Base-by-base conservation (phyloP, 2,113 vertebrate genomes). In the Zapornia atra region DNA sequence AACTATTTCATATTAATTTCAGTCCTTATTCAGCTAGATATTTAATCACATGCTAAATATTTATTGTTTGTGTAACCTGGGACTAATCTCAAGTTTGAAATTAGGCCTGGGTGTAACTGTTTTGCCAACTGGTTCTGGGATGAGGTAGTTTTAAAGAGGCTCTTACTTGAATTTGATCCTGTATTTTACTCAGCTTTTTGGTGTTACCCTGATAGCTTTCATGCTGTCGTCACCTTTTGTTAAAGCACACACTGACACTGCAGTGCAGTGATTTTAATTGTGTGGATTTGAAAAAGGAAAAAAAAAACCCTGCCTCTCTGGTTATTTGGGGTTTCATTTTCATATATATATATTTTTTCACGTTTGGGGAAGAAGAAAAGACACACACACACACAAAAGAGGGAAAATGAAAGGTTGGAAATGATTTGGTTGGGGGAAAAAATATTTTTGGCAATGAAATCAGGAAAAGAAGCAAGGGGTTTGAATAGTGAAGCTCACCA, bases 281-380 rank as follows among this genome's bases (percentile, higher is more conserved):
- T 59, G 50, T 53, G 68, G 51, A n/a, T 85, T 81, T 31, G 5
- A 63, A 77, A 19, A 29, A 24, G 50, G 12, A 12, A 50, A 25
- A 40, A 28, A 16, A 33, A 24, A 22, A 38, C 3, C 42, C 53
- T 48, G 48, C 48, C 11, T 85, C 64, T n/a, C 31, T 44, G 33
- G 25, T 95, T 88, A 79, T 93, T 89, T 79, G 69, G 75, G 78
- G 75, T 88, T 94, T 94, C 38, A 7, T 94, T 95, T 96, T 85
- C 80, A 7, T 78, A 46, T 44, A 44, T 44, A 44, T 48, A 19
- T 48, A 20, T 48, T 54, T 54, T 66, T 68, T 68, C 44, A 18
- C 3, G 10, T 72, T 88, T 68, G 51, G 46, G 29, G 24, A 71
- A 82, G 51, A 83, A 33, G 64, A 78, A 50, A 86, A 88, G 70